phyloP scores from a whole-genome alignment of 2,797 vertebrate genomes.

The Onychomys leucogaster region DNA sequence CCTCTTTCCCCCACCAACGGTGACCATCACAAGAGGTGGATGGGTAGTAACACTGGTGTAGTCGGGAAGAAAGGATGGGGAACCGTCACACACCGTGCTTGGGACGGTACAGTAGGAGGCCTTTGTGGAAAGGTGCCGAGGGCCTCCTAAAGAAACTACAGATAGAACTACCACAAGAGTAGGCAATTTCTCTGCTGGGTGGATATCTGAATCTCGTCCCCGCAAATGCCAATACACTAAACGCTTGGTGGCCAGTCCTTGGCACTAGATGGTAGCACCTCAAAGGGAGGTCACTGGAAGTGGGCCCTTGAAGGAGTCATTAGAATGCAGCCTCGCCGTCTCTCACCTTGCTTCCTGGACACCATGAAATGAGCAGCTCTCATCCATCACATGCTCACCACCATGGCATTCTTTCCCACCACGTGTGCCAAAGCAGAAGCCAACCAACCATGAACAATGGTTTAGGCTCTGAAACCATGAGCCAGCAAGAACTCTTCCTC shows the following conservation, averaged over 20 bases:
- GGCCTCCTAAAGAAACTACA: background rate
- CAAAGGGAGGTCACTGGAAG: background rate
- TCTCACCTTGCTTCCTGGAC: background rate
- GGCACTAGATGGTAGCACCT: background rate
- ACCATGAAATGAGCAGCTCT: background rate
- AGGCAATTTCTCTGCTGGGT: background rate
- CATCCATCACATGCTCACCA: too few species aligned
- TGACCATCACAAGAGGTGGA: background rate
- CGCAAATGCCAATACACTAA: background rate
- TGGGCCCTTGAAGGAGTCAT: background rate
- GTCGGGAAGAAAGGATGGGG: background rate
- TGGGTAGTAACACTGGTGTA: background rate
- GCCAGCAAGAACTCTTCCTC: background rate
- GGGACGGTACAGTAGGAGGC: background rate
- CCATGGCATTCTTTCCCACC: too few species aligned
- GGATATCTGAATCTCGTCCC: background rate
- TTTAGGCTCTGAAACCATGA: background rate
- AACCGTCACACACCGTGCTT: background rate
- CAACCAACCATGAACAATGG: background rate
- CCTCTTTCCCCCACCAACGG: background rate
- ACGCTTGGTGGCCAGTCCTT: background rate
- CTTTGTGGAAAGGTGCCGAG: background rate
- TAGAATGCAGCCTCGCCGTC: background rate
- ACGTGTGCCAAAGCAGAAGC: background rate
- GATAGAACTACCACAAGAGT: too few species aligned